Evolutionary conservation across 2,113 vertebrate species (phyloP), one percentile per base, ranked within the genome.

Genomic region (Carassius gibelio): DNA sequence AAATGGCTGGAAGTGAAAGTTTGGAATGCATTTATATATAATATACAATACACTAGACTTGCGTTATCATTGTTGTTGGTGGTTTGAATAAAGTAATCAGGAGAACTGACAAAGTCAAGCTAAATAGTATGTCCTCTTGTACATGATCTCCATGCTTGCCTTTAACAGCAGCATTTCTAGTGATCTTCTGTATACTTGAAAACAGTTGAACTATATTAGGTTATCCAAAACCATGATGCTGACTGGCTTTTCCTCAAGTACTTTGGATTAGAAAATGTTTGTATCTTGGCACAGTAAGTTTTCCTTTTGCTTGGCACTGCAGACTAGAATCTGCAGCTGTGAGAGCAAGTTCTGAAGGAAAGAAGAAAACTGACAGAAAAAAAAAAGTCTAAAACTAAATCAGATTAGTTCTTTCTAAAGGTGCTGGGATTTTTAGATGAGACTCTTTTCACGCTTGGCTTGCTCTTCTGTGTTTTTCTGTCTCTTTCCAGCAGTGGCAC

Each of bases 401-500:
- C 68, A 71, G 45, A 8, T 50, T 0, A 50, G 0, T 50, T 50
- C 3, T 50, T 75, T 14, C 42, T 23, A 14, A 75, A 50, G 72
- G 42, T 50, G 21, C 72, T 50, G 45, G n/a, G 26, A 26, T 75
- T 75, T 75, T 75, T 75, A 48, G 42, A 50, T 0, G n/a, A 1
- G 2, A 75, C 89, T 85, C 94, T 94, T 64, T 94, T 92, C 62
- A 94, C 87, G 85, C 94, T 96, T 91, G 95, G 95, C 81, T 96
- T 96, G 52, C 81, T 64, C 0, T 68, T 90, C 30, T 87, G 94
- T 8, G 90, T 88, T 0, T 92, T 91, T n/a, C 90, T 82, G 0
- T 94, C 92, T 72, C 92, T 92, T 80, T 93, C 91, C 4, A 86
- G 88, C 86, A 93, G 90, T 0, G 97, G 96, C 4, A 98, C 93